Base-by-base conservation (phyloP, 1,140 invertebrate genomes). In the Lepidurus packardi region DNA sequence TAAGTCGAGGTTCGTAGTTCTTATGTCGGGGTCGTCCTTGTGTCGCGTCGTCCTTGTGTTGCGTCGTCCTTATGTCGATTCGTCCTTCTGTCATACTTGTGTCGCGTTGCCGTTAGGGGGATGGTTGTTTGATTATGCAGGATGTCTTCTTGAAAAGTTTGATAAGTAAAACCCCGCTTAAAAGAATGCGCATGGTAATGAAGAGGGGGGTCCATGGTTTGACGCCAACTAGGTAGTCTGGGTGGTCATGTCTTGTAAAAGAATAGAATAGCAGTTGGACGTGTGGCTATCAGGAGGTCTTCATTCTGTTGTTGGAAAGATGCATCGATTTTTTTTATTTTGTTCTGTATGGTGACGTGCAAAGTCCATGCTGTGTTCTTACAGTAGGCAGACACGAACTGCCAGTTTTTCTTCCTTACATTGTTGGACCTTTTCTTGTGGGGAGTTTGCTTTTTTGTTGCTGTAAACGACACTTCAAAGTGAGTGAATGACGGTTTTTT, bases 141-240 rank as follows among this genome's bases (percentile, higher is more conserved):
- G 34, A 4, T 34, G 34, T 4, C 34, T 34, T 4, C 34, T 34
- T 34, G 34, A 34, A 34, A 34, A 34, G 34, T 34, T 34, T 34
- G 34, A 34, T 34, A 65, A 21, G 21, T 65, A 2, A 21, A 16
- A 65, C 6, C 21, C 21, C 21, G 16, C 53, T 65, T 11, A 16
- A 65, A 65, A 65, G 53, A 65, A 65, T 65, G 53, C 53, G 53
- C 53, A 13, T n/a, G 53, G 53, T 65, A 65, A 16, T 65, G 53
- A 13, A 65, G 53, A 65, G 16, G 21, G 47, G 47, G 21, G 13
- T 13, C 13, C 13, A 65, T 65, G 25, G 34, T 65, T 65, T 65
- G 53, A 65, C 53, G 53, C 53, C 53, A 65, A 65, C 53, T 65
- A 9, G 53, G 21, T 65, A 65, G n/a, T 65, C 53, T 65, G 53